A percentile compares a stretch with the other conserved stretches of the same genome.
Conservation (phyloP, 2,888 invertebrate species). For the Noctua fimbriata region DNA sequence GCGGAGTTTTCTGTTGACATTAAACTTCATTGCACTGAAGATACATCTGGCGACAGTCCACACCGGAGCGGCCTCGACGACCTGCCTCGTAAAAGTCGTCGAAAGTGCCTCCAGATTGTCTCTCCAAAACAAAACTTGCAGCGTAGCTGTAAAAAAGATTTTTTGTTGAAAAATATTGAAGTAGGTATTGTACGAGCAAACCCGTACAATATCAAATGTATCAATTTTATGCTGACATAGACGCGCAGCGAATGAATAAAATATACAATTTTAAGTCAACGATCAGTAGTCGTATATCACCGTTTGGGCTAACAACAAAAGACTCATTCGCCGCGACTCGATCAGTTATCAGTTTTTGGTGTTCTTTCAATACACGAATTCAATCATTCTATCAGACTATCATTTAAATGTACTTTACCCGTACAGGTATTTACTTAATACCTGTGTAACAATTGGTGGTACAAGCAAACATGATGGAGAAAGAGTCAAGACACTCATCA, state of each 20-base stretch:
- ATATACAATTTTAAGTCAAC: too few species aligned
- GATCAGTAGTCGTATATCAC: too few species aligned
- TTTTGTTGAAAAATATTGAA: neutral
- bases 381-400: too few species aligned
- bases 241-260: too few species aligned
- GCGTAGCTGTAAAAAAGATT: constrained; percentile 92
- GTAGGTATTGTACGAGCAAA: too few species aligned
- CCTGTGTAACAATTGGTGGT: neutral
- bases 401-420: too few species aligned
- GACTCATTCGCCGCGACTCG: too few species aligned
- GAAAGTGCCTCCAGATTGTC: constrained; percentile 93
- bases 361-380: too few species aligned
- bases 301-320: too few species aligned
- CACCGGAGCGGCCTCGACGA: constrained; percentile 95
- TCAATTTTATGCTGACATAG: too few species aligned
- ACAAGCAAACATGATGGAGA: neutral
- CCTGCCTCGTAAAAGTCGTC: constrained; percentile 96
- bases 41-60: constrained; percentile 96
- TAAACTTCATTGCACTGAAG: constrained; percentile 97
- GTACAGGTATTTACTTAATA: neutral
- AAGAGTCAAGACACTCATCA: neutral
- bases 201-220: too few species aligned
- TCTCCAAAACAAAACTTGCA: constrained; percentile 95
- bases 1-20: constrained; percentile 70
- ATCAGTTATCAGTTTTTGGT: too few species aligned